Percentiles rank a stretch among this genome's conserved stretches.
Conservation (phyloP, 2,113 vertebrate genomes). For the Mesembrinibis cayennensis region DNA sequence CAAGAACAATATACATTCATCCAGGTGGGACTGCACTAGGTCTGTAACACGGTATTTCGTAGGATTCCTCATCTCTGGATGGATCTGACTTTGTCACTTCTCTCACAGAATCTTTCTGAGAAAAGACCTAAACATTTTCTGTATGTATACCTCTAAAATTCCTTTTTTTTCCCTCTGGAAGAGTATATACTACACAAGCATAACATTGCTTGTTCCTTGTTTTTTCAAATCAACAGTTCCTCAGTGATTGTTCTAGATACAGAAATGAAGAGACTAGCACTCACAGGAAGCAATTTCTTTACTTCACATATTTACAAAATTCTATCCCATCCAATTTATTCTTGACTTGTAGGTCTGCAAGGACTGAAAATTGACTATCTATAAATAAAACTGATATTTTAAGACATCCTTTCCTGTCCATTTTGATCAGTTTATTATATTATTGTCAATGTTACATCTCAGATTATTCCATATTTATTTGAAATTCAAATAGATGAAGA, state of each 20-base stretch:
- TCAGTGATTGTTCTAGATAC: not conserved
- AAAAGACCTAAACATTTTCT: not conserved
- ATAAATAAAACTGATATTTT: constrained; percentile 21
- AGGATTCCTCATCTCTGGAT: not conserved
- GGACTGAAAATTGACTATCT: constrained; percentile 7
- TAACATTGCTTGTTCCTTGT: not conserved
- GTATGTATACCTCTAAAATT: not conserved
- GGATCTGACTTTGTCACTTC: not conserved
- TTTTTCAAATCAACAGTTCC: not conserved
- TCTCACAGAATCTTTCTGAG: not conserved
- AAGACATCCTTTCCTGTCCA: not conserved
- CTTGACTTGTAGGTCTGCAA: not conserved
- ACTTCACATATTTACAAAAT: constrained; percentile 8
- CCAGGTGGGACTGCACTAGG: not conserved
- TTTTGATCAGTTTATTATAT: not conserved
- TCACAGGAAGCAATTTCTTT: constrained; percentile 13
- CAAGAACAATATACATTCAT: not conserved
- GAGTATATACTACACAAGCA: not conserved
- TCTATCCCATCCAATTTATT: not conserved
- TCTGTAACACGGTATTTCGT: not conserved
- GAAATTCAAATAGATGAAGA: constrained; percentile 8
- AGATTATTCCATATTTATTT: not conserved
- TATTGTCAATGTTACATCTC: not conserved
- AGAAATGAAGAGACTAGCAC: not conserved
- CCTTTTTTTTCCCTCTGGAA: not conserved